Evolutionary conservation across 2,113 vertebrate species (phyloP).

Genomic region (Malurus elegans): DNA sequence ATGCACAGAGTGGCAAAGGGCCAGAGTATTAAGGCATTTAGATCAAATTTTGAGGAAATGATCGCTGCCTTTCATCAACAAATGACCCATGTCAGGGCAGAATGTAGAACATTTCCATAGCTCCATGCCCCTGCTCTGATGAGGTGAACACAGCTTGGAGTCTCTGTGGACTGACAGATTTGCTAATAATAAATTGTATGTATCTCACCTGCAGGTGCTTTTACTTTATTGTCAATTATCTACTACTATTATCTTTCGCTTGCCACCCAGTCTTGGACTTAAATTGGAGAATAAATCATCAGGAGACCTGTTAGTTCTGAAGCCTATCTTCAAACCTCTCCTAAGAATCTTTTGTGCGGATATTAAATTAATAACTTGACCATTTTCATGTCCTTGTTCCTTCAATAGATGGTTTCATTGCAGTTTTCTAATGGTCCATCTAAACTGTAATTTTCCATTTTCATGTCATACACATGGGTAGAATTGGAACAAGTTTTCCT

Average conservation of each 20-base stretch:
- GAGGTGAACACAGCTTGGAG: background rate
- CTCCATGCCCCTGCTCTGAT: background rate
- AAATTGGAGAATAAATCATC: conserved; percentile 4
- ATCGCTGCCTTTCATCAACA: background rate
- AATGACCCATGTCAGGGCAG: background rate
- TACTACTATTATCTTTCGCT: background rate
- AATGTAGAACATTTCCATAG: background rate
- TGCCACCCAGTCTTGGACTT: background rate
- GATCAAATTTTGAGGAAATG: background rate
- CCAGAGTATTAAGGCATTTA: background rate
- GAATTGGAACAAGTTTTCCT: conserved; percentile 32
- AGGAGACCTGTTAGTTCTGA: background rate
- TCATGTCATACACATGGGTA: background rate
- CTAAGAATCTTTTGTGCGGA: background rate
- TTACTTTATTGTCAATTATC: conserved; percentile 1
- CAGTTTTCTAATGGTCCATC: background rate
- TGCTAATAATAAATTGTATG: background rate
- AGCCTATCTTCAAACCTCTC: background rate
- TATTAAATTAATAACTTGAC: background rate
- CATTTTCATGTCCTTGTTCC: background rate
- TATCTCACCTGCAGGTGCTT: background rate
- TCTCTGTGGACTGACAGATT: background rate
- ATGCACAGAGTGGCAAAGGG: background rate
- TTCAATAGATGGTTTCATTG: background rate
- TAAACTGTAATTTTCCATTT: background rate